phyloP scores from a whole-genome alignment of 53 echinoderm and acorn worm genomes.

The Holothuria scabra region DNA sequence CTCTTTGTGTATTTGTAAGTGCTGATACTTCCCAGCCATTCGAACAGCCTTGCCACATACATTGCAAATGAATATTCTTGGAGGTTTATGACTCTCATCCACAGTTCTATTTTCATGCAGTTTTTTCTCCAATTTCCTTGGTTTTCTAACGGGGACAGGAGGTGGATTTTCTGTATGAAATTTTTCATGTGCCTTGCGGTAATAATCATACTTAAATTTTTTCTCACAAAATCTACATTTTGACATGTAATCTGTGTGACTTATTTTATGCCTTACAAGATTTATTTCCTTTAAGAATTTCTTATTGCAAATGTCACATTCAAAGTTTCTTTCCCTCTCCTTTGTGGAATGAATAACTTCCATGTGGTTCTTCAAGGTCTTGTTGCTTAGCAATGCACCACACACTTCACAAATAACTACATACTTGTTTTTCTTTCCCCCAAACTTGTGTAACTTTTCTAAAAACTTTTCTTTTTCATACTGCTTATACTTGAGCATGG shows the following conservation, averaged over 20 bases:
- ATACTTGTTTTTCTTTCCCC: background rate
- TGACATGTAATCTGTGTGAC: background rate
- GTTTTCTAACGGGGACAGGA: slow-evolving; percentile 4
- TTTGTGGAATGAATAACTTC: slow-evolving; percentile 5
- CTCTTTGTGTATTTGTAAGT: slow-evolving; percentile 2
- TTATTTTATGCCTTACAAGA: slow-evolving; percentile 1
- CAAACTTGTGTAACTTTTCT: background rate
- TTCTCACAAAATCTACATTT: slow-evolving; percentile 21
- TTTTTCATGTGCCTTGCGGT: background rate
- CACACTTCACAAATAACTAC: slow-evolving; percentile 32
- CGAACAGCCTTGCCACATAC: slow-evolving; percentile 26
- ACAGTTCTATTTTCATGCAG: background rate
- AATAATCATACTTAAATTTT: slow-evolving; percentile 20
- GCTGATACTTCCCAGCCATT: background rate
- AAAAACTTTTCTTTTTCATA: slow-evolving; percentile 1
- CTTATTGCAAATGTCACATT: slow-evolving; percentile 28
- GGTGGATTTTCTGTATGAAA: background rate
- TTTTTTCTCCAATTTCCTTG: slow-evolving; percentile 26
- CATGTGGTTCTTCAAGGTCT: background rate
- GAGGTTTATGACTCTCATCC: background rate
- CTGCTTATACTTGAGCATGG: slow-evolving; percentile 31
- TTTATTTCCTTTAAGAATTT: background rate
- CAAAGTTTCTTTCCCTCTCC: background rate
- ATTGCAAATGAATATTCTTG: slow-evolving; percentile 19
- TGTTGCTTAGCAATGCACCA: background rate